phyloP scores from a whole-genome alignment of 2,888 invertebrate genomes.

The Apotomis betuletana region DNA sequence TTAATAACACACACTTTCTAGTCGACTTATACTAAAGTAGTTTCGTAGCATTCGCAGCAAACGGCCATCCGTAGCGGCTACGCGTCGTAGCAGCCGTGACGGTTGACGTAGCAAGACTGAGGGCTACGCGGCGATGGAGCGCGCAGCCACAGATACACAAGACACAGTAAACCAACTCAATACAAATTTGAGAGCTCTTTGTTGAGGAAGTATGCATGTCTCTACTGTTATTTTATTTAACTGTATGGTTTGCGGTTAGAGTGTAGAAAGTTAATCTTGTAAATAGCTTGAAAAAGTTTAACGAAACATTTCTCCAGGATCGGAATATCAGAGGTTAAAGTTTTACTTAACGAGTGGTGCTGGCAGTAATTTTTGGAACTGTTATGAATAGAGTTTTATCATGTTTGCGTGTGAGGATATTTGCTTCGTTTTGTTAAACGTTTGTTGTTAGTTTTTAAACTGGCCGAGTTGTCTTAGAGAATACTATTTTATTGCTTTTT shows the following conservation, averaged over 20 bases:
- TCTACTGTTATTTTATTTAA: conserved; percentile 31
- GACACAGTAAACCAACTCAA: conserved; percentile 47
- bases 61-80: conserved; percentile 34
- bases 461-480: not conserved
- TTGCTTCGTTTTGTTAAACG: not conserved
- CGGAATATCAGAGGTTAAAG: conserved; percentile 49
- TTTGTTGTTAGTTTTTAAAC: not conserved
- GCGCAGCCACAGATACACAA: conserved; percentile 63
- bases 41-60: conserved; percentile 49
- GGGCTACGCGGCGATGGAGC: conserved; percentile 59
- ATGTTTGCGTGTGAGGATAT: conserved; percentile 12
- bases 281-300: conserved; percentile 57
- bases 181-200: conserved; percentile 44
- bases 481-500: not conserved
- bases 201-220: conserved; percentile 43
- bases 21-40: conserved; percentile 25
- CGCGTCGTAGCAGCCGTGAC: conserved; percentile 64
- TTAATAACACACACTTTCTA: conserved; percentile 31
- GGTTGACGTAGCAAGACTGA: conserved; percentile 69
- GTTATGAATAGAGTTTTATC: conserved; percentile 29
- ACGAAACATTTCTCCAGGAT: conserved; percentile 52
- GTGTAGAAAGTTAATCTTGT: conserved; percentile 58
- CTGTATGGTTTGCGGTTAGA: conserved; percentile 35
- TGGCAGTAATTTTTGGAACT: conserved; percentile 42
- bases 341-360: conserved; percentile 48